phyloP scores from a whole-genome alignment of 2,113 vertebrate genomes.

The Emberiza fucata region DNA sequence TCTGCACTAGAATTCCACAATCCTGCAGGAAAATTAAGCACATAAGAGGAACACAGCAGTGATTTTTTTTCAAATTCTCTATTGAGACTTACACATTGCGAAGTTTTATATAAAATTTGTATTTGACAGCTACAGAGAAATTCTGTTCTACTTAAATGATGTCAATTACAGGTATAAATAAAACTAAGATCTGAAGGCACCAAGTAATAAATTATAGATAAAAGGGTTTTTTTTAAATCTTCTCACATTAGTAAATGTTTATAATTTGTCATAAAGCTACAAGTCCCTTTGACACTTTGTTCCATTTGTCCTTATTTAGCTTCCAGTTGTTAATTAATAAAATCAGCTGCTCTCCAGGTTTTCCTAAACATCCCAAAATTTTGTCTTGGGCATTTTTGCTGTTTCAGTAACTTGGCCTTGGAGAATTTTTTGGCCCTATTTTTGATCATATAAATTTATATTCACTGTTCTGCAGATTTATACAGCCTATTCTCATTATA shows the following conservation, averaged over 20 bases:
- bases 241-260: neutral
- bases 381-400: neutral
- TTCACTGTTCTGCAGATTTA: neutral
- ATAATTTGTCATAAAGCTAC: neutral
- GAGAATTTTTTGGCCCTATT: neutral
- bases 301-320: neutral
- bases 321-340: constrained; percentile 9
- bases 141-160: neutral
- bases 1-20: neutral
- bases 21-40: neutral
- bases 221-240: neutral
- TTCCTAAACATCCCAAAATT: neutral
- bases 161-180: neutral
- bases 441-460: neutral
- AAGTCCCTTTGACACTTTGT: neutral
- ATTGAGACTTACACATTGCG: neutral
- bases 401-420: neutral
- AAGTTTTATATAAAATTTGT: neutral
- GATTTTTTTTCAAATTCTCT: neutral
- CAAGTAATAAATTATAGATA: neutral
- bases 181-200: neutral
- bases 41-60: neutral
- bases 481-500: neutral
- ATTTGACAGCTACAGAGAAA: neutral
- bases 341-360: neutral